These are phyloP conservation scores for Mugil cephalus DNA, from an alignment of 2,113 vertebrate genomes.

Conservation along the genomic window DNA sequence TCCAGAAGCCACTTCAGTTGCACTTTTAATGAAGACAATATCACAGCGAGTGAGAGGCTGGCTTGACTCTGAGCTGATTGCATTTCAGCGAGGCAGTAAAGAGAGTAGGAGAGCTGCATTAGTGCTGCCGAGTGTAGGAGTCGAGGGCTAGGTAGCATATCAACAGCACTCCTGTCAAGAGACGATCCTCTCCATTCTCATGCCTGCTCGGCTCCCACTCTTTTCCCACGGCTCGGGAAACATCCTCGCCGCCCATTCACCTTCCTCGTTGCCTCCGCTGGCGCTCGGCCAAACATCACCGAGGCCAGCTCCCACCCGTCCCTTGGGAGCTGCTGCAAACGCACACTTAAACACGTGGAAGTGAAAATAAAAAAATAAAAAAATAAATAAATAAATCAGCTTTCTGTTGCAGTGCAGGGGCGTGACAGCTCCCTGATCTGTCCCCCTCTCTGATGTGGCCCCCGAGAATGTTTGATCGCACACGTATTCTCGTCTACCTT, in stretches of 20 bases:
- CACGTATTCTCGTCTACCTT: conserved; percentile 6
- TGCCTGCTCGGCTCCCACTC: conserved; percentile 41
- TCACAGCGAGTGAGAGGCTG: conserved; percentile 51
- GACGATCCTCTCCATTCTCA: conserved; percentile 59
- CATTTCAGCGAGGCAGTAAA: conserved; percentile 49
- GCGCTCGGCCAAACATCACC: conserved; percentile 38
- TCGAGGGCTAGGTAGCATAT: conserved; percentile 65
- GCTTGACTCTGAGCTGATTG: conserved; percentile 60
- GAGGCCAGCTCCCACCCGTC: conserved; percentile 21
- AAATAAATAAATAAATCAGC: neutral
- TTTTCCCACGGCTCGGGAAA: conserved; percentile 30
- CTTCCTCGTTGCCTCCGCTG: conserved; percentile 19
- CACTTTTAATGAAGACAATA: conserved; percentile 18
- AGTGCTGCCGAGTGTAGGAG: conserved; percentile 64
- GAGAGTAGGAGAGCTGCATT: conserved; percentile 55
- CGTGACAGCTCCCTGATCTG: conserved; percentile 40
- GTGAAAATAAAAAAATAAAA: neutral
- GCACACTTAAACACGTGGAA: conserved; percentile 17
- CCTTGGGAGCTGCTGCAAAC: conserved; percentile 41
- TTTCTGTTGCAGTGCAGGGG: conserved; percentile 33
- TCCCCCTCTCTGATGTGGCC: conserved; percentile 62
- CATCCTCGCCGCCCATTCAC: conserved; percentile 3
- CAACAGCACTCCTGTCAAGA: conserved; percentile 74
- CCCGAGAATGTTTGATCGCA: conserved; percentile 49
- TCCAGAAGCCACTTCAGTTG: conserved; percentile 12